A percentile compares a stretch with the other conserved stretches of the same genome.
phyloP scores from a whole-genome alignment of 92 coral and sea anemone genomes.

The Virgularia gustaviana region DNA sequence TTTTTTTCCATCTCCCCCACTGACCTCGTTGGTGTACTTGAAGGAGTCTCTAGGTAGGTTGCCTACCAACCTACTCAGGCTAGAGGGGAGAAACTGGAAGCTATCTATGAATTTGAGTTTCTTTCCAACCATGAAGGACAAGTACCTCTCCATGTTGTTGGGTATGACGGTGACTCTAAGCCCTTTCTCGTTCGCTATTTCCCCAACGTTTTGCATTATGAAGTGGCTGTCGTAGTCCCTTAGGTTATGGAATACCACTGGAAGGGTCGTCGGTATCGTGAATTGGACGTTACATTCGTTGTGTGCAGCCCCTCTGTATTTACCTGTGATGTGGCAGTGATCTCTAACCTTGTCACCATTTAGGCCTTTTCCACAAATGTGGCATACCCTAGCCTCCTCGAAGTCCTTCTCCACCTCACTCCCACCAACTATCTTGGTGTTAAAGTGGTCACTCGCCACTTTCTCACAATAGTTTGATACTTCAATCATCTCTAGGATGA shows the following conservation, averaged over 20 bases:
- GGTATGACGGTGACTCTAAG: background rate
- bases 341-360: too few relatives aligned
- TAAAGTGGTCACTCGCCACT: background rate
- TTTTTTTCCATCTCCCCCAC: background rate
- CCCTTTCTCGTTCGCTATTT: background rate
- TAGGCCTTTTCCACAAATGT: conserved; percentile 9
- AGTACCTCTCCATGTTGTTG: background rate
- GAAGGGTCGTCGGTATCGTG: conserved; percentile 21
- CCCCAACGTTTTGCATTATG: conserved; percentile 34
- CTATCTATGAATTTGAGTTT: background rate
- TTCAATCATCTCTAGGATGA: background rate
- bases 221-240: conserved; percentile 38
- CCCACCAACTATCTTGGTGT: background rate
- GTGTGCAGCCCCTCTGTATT: conserved; percentile 45
- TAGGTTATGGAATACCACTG: conserved; percentile 46
- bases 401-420: background rate
- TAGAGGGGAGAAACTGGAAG: background rate
- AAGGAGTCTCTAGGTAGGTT: background rate
- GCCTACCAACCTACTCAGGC: background rate
- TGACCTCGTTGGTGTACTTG: background rate
- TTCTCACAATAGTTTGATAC: background rate
- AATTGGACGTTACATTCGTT: conserved; percentile 39
- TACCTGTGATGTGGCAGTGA: conserved; percentile 10
- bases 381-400: background rate
- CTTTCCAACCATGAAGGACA: background rate